Conservation (phyloP, 2,113 vertebrate genomes). For the Melanocharis versteri region DNA sequence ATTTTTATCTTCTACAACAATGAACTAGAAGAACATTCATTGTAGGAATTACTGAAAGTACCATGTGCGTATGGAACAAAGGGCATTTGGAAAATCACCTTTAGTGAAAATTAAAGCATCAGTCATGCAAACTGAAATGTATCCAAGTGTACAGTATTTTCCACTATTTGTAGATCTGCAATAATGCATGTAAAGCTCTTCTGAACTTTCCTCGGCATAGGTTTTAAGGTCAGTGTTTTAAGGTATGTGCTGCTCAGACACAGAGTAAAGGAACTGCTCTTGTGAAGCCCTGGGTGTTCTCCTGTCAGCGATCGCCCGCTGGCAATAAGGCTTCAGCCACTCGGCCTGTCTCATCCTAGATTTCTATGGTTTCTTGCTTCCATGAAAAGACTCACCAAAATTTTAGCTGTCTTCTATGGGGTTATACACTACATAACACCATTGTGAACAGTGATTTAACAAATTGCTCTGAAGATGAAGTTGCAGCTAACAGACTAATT, state of each 20-base stretch:
- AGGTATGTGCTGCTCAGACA: neutral
- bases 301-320: rapidly evolving
- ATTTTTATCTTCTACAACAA: neutral
- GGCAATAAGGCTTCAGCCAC: neutral
- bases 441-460: neutral
- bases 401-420: neutral
- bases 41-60: neutral
- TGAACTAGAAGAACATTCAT: neutral
- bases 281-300: neutral
- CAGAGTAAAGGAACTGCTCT: neutral
- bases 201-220: neutral
- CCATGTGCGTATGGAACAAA: neutral
- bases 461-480: neutral
- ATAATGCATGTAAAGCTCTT: neutral
- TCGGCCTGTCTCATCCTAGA: neutral
- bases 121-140: neutral
- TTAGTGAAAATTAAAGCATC: conserved; percentile 3
- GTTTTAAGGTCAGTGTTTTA: neutral
- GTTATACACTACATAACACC: neutral
- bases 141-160: neutral
- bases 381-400: neutral
- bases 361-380: neutral
- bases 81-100: neutral
- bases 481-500: neutral
- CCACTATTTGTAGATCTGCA: neutral